Evolutionary conservation across 1,140 invertebrate species (phyloP).

Genomic region (Dendrolimus kikuchii): DNA sequence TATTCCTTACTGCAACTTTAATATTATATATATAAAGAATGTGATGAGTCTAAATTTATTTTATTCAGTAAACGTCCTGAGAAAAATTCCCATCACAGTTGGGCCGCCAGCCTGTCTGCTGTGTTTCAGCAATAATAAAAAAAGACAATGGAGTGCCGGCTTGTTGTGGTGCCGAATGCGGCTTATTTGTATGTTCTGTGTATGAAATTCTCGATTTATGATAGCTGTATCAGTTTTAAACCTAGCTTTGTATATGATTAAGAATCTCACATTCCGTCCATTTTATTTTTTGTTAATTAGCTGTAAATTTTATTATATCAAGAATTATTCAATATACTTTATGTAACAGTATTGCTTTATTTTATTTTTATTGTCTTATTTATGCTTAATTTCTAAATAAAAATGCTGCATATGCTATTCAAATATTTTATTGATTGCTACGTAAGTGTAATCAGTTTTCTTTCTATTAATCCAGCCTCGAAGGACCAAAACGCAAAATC

Average conservation of each 20-base stretch:
- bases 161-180: conserved; percentile 2
- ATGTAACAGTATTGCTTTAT: conserved; percentile 40
- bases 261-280: conserved; percentile 69
- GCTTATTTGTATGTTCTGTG: conserved; percentile 9
- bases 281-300: conserved; percentile 61
- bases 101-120: no score
- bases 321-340: conserved; percentile 60
- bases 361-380: conserved; percentile 31
- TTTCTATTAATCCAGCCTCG: no score
- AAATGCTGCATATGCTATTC: conserved; percentile 9
- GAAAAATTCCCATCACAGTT: no score
- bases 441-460: background rate
- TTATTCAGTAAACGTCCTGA: no score
- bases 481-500: no score
- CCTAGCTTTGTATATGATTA: conserved; percentile 37
- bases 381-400: conserved; percentile 12
- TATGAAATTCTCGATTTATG: conserved; percentile 16
- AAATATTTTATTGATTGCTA: conserved; percentile 3
- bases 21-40: no score
- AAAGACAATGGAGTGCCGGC: no score
- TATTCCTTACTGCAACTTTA: no score
- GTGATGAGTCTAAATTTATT: no score
- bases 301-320: conserved; percentile 62
- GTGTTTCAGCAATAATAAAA: no score
- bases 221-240: conserved; percentile 22